A percentile compares a stretch with the other conserved stretches of the same genome.
These are phyloP conservation scores for Orientallactaga sibirica DNA, from an alignment of 2,797 vertebrate genomes.

Conservation along the genomic window DNA sequence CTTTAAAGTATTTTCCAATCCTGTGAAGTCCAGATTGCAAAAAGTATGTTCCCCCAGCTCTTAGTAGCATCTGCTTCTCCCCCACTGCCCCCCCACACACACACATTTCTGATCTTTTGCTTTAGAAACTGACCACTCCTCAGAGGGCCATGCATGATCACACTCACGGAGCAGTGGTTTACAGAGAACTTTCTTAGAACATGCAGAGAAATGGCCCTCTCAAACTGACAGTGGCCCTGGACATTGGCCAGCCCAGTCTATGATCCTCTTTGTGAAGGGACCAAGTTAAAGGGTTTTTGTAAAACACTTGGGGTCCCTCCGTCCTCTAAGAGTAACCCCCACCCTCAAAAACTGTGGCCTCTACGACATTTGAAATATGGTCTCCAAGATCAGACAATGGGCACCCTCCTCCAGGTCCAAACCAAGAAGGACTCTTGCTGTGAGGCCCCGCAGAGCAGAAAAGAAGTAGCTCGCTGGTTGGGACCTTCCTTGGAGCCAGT, in stretches of 20 bases:
- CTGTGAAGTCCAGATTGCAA: not conserved
- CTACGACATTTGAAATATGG: slow-evolving; percentile 9
- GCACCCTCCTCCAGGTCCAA: not conserved
- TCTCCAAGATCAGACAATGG: slow-evolving; percentile 12
- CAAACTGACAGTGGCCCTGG: not conserved
- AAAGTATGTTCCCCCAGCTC: not conserved
- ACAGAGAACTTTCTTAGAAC: not conserved
- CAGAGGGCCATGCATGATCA: not conserved
- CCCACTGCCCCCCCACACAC: not conserved
- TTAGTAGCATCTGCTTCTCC: not conserved
- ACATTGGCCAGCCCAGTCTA: not conserved
- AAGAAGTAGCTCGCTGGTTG: not conserved
- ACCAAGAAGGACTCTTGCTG: not conserved
- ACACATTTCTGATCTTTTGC: not conserved
- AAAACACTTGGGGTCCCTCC: not conserved
- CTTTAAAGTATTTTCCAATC: slow-evolving; percentile 41
- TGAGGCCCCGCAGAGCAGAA: not conserved
- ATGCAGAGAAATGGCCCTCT: not conserved
- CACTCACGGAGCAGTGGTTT: not conserved
- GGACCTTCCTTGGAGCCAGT: not conserved
- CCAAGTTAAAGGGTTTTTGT: not conserved
- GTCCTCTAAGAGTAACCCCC: not conserved
- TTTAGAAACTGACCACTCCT: slow-evolving; percentile 31
- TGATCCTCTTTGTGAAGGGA: not conserved
- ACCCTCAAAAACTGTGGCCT: slow-evolving; percentile 1